Evolutionary conservation across 2,888 invertebrate genomes (phyloP), one percentile per base, ranked within the genome.

Genomic region (Pecten maximus): DNA sequence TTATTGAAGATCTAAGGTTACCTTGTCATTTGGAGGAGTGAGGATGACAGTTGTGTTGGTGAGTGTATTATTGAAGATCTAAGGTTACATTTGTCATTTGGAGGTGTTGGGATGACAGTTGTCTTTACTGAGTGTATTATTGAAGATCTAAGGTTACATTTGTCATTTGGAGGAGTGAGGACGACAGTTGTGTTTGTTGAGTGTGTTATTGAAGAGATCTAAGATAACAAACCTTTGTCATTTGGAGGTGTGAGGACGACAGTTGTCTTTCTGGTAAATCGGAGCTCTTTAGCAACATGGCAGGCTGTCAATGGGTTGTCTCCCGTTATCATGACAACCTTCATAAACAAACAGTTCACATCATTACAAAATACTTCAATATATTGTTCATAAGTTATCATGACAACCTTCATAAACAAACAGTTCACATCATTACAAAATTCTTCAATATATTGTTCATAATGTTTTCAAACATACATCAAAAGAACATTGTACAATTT

Each of bases 261-360:
- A 8, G 96, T 95, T 96, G 98, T 98, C 93, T 98, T 98, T 87
- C 95, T 95, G 0, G 98, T 98, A 96, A 99, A 99, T 94, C 98
- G 98, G 90, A 99, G 97, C 97, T 99, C 99, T 95, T 98, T 98
- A 10, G 99, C 99, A 0, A 99, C 99, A 96, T 99, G 99, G 96
- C 99, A 99, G 4, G 99, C 99, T 0, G 99, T 99, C 92, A 99
- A 97, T 0, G 99, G 99, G 97, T 99, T 99, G 97, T 99, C 99
- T 48, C 99, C 99, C 10, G 99, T 99, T 87, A 99, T 99, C 99
- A 99, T 99, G 1, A 98, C 98, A 23, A 99, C 98, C 98, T 98
- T 93, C 16, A 94, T 92, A 92, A 92, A 74, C 16, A 54, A 15
- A 54, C 23, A 15, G 23, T 2, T 19, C 6, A 19, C n/a, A 54